These are phyloP conservation scores for Drosophila grimshawi DNA, from an alignment of 1,140 invertebrate species.

Conservation along the genomic window DNA sequence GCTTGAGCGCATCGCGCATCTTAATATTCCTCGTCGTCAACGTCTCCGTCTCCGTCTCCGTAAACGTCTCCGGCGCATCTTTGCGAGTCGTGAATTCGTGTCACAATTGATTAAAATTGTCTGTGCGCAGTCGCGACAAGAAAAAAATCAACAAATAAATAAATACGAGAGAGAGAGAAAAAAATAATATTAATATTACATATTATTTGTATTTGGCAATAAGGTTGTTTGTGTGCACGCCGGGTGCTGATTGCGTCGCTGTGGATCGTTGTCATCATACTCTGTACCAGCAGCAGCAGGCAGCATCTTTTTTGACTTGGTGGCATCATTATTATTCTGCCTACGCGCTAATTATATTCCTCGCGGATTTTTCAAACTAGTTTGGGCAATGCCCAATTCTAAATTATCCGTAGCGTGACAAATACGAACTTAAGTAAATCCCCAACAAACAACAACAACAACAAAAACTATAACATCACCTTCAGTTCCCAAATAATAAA, in stretches of 20 bases:
- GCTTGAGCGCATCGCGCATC: constrained; percentile 68
- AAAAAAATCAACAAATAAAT: constrained; percentile 22
- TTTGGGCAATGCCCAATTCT: constrained; percentile 78
- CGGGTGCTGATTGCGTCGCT: constrained; percentile 26
- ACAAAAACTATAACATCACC: constrained; percentile 24
- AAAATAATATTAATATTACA: constrained; percentile 69
- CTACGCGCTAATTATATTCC: constrained; percentile 77
- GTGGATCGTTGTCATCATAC: constrained; percentile 53
- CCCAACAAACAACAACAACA: constrained; percentile 14
- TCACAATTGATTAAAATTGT: constrained; percentile 73
- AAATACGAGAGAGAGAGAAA: constrained; percentile 52
- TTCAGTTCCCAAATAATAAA: constrained; percentile 16
- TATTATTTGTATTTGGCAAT: constrained; percentile 75
- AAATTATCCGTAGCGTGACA: constrained; percentile 71
- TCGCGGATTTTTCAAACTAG: constrained; percentile 28
- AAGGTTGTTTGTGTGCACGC: constrained; percentile 48
- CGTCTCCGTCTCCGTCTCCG: constrained; percentile 10
- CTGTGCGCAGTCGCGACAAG: constrained; percentile 35
- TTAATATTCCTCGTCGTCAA: constrained; percentile 20
- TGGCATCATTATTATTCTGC: constrained; percentile 57
- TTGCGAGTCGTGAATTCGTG: constrained; percentile 73
- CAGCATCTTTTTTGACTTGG: constrained; percentile 21
- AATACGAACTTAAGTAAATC: constrained; percentile 29
- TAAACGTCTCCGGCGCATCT: constrained; percentile 36
- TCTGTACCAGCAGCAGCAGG: not conserved